phyloP scores from a whole-genome alignment of 1,140 invertebrate genomes.

The Metopolophium dirhodum region DNA sequence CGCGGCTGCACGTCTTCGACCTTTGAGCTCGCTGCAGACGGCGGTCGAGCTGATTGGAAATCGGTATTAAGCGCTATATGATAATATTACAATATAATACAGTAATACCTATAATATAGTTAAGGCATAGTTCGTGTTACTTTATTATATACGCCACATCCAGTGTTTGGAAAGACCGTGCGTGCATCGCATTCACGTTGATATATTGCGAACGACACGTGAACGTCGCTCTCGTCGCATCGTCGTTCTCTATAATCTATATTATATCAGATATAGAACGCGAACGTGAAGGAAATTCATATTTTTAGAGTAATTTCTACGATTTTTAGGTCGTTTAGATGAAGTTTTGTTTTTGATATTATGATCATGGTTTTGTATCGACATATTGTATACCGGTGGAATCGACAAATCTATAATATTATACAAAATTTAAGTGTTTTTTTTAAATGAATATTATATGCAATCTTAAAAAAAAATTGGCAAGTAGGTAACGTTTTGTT shows the following conservation, averaged over 20 bases:
- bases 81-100: background rate
- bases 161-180: background rate
- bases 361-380: background rate
- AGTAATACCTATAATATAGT: background rate
- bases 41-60: background rate
- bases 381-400: background rate
- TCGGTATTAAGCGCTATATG: background rate
- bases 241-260: background rate
- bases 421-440: too few relatives aligned
- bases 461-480: too few relatives aligned
- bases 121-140: background rate
- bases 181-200: background rate
- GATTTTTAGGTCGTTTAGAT: background rate
- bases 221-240: background rate
- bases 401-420: background rate
- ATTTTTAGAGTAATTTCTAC: background rate
- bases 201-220: background rate
- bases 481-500: too few relatives aligned
- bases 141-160: background rate
- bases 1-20: background rate
- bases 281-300: background rate
- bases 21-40: background rate
- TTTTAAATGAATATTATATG: too few relatives aligned
- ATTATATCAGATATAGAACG: background rate
- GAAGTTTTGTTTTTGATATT: background rate